These are phyloP conservation scores for Panagrolaimus sp. DNA, from an alignment of 1,140 invertebrate genomes.

Conservation along the genomic window DNA sequence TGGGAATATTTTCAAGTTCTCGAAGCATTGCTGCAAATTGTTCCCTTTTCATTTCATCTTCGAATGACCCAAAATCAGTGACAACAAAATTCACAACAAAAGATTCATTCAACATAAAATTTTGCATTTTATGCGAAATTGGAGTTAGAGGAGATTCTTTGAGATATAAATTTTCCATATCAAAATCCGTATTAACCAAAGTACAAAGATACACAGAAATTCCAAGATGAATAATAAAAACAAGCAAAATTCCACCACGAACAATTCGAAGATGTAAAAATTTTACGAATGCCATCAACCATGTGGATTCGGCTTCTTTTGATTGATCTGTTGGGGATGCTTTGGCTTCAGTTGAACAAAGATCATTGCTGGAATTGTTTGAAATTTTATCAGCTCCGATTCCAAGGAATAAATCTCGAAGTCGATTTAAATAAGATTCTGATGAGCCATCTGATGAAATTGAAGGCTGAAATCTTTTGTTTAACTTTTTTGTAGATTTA, in stretches of 20 bases:
- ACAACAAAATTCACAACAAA: conserved; percentile 56
- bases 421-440: not conserved
- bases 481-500: not conserved
- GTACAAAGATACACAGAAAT: conserved; percentile 45
- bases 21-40: conserved; percentile 46
- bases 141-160: conserved; percentile 50
- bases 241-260: conserved; percentile 12
- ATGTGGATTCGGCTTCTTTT: not conserved
- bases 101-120: conserved; percentile 49
- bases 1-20: conserved; percentile 48
- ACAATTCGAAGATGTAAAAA: conserved; percentile 20
- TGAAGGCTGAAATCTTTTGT: not conserved
- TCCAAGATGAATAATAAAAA: conserved; percentile 27
- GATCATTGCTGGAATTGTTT: not conserved
- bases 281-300: conserved; percentile 18
- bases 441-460: not conserved
- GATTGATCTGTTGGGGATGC: not conserved
- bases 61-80: conserved; percentile 44
- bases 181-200: conserved; percentile 52
- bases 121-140: conserved; percentile 53
- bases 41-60: conserved; percentile 30
- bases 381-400: conserved; percentile 11
- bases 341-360: too few relatives aligned
- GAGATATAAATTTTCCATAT: conserved; percentile 56
- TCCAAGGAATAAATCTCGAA: not conserved